Conservation (phyloP, 2,888 invertebrate genomes). For the Lasioglossum morio region DNA sequence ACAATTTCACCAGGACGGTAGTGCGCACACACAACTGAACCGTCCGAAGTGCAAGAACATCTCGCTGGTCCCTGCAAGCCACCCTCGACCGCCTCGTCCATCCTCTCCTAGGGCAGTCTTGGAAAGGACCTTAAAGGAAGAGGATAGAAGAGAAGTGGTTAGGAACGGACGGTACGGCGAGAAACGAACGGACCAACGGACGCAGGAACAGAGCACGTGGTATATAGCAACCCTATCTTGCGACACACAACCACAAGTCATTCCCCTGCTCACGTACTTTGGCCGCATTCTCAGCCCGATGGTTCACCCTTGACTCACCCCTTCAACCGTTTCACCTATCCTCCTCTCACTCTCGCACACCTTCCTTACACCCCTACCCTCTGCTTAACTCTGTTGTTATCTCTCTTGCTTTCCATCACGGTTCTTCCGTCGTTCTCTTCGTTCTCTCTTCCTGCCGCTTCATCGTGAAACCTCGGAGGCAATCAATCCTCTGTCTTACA, state of each 20-base stretch:
- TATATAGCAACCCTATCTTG: constrained; percentile 81
- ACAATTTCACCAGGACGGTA: constrained; percentile 64
- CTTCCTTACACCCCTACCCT: constrained; percentile 64
- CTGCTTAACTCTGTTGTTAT: constrained; percentile 43
- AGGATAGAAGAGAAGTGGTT: constrained; percentile 73
- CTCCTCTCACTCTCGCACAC: constrained; percentile 57
- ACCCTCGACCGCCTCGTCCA: constrained; percentile 72
- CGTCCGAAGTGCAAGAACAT: constrained; percentile 80
- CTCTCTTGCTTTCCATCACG: constrained; percentile 32
- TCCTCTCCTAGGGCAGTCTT: constrained; percentile 70
- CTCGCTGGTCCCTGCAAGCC: constrained; percentile 63
- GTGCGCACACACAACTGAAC: constrained; percentile 65
- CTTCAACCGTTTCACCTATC: constrained; percentile 64
- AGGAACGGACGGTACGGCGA: constrained; percentile 66
- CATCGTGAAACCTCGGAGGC: constrained; percentile 79
- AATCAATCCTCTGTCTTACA: constrained; percentile 82
- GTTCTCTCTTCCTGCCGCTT: constrained; percentile 60
- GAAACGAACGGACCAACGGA: constrained; percentile 72
- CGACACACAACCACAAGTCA: constrained; percentile 83
- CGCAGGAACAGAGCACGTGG: constrained; percentile 64
- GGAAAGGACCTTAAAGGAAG: constrained; percentile 78
- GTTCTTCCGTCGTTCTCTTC: constrained; percentile 39
- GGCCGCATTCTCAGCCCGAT: constrained; percentile 72
- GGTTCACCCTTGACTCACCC: constrained; percentile 74
- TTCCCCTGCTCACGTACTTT: constrained; percentile 70